Base-by-base conservation (phyloP, 1,140 invertebrate species). In the Trichomalopsis sarcophagae region DNA sequence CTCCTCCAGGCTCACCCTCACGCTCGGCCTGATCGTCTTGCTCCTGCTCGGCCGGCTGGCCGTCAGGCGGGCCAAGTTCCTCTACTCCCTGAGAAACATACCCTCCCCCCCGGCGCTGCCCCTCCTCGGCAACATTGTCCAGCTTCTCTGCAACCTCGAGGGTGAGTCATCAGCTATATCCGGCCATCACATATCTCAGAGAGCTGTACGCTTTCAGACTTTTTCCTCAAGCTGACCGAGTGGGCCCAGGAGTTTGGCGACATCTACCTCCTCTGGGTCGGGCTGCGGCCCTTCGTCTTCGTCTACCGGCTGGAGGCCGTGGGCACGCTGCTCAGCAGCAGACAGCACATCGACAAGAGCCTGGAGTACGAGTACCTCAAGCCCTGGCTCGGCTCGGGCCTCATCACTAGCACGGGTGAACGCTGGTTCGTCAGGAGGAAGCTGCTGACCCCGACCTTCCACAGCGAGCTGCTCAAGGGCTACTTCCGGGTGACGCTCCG, bases 401-500 rank as follows among this genome's bases (percentile, higher is more conserved):
- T 96, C 5, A 89, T 96, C 7, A 94, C 94, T 2, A 94, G 94
- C 50, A 90, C 87, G 62, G 96, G 96, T 21, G 90, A 92, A 10
- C 96, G 96, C 91, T 97, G 96, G 96, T 93, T 94, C 44, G 87
- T 86, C 0, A 91, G 95, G 68, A 92, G 97, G 17, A 96, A 96
- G 90, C 89, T 97, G 68, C 90, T 97, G 7, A 97, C 97, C 0
- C 96, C 97, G 5, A 95, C 96, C 0, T 97, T 97, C 88, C 97
- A 97, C 91, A 96, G 96, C 89, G 94, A 94, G 85, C 96, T 97
- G 36, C 89, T 97, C 9, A 94, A 96, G 80, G 94, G 95, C 81
- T 97, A 97, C 88, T 86, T 96, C 5, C 93, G 94, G 10, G 94
- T 91, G 83, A 96, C 87, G 78, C 91, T 86, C 44, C 92, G 82